These are phyloP conservation scores for Drosophila hydei DNA, from an alignment of 1,140 invertebrate species.

Conservation along the genomic window DNA sequence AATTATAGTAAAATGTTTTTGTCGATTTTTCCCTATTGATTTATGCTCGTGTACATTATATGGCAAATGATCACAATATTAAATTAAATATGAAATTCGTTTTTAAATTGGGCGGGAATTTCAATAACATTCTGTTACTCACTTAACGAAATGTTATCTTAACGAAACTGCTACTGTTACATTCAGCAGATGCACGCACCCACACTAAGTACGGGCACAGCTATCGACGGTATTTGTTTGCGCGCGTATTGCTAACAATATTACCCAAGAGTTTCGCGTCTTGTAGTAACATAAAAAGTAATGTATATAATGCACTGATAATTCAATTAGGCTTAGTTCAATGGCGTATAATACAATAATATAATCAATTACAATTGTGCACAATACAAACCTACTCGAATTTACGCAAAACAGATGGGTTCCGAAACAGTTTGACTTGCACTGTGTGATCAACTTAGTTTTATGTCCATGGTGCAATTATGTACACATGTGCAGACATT, in stretches of 20 bases:
- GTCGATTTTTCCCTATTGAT: slow-evolving; percentile 87
- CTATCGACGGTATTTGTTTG: background rate
- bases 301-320: background rate
- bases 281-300: background rate
- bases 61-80: slow-evolving; percentile 25
- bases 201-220: slow-evolving; percentile 13
- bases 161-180: slow-evolving; percentile 3
- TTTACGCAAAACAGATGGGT: background rate
- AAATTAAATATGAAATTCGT: background rate
- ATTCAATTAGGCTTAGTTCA: background rate
- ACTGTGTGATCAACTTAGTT: slow-evolving; percentile 20
- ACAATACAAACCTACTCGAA: background rate
- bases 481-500: background rate
- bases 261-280: background rate
- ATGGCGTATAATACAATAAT: background rate
- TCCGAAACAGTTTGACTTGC: background rate
- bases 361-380: background rate
- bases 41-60: slow-evolving; percentile 44
- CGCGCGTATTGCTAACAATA: background rate
- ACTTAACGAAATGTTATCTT: background rate
- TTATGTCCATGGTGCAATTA: slow-evolving; percentile 7
- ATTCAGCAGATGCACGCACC: slow-evolving; percentile 11
- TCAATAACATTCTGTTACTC: slow-evolving; percentile 2
- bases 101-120: background rate
- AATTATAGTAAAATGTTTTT: slow-evolving; percentile 34